These are phyloP conservation scores for Andrena bicolor DNA, from an alignment of 2,888 invertebrate species.

Conservation along the genomic window DNA sequence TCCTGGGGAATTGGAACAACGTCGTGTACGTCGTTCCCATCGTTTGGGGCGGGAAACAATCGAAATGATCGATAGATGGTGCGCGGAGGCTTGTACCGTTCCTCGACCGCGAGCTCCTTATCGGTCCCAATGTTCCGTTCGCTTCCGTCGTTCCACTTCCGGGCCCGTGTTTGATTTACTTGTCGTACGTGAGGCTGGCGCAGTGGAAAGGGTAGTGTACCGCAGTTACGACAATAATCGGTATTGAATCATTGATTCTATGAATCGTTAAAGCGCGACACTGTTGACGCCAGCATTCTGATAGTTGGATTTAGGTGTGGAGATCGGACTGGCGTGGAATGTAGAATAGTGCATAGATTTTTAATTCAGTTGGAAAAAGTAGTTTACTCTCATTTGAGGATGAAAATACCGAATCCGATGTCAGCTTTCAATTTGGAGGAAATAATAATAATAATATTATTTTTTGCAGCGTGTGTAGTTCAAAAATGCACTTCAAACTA, in stretches of 20 bases:
- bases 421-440: too few species aligned
- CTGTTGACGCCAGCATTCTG: too few species aligned
- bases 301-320: too few species aligned
- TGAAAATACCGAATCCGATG: too few species aligned
- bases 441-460: too few species aligned
- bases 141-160: slow-evolving; percentile 78
- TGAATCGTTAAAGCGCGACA: not conserved
- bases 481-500: too few species aligned
- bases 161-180: slow-evolving; percentile 63
- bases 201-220: slow-evolving; percentile 17
- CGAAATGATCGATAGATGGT: slow-evolving; percentile 66
- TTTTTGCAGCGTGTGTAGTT: too few species aligned
- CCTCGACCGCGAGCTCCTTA: slow-evolving; percentile 77
- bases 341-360: too few species aligned
- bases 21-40: slow-evolving; percentile 41
- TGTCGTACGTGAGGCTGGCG: slow-evolving; percentile 54
- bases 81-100: slow-evolving; percentile 74
- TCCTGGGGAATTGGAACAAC: slow-evolving; percentile 42
- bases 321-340: too few species aligned
- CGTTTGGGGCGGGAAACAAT: slow-evolving; percentile 62
- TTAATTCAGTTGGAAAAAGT: too few species aligned
- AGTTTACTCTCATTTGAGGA: too few species aligned
- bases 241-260: not conserved
- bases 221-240: not conserved
- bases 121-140: slow-evolving; percentile 74